phyloP scores from a whole-genome alignment of 1,140 invertebrate genomes.

The Drosophila kurseongensis region DNA sequence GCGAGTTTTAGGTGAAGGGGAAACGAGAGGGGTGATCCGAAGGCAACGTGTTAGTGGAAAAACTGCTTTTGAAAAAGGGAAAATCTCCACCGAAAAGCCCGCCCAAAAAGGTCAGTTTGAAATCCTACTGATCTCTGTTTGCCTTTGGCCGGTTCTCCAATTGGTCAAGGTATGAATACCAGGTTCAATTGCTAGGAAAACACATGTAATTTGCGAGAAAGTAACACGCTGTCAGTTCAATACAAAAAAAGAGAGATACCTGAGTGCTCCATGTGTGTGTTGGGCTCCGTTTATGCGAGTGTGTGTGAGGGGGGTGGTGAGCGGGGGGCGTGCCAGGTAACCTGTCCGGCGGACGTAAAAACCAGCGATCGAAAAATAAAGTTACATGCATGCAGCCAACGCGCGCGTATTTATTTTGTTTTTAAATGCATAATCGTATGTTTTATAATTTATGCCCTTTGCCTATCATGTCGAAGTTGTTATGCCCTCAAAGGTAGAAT shows the following conservation, averaged over 20 bases:
- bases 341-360: constrained; percentile 74
- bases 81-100: constrained; percentile 41
- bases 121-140: background rate
- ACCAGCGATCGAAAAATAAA: constrained; percentile 62
- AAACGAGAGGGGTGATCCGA: constrained; percentile 18
- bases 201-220: constrained; percentile 83
- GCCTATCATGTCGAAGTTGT: background rate
- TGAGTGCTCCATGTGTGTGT: constrained; percentile 34
- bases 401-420: constrained; percentile 52
- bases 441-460: constrained; percentile 70
- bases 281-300: constrained; percentile 19
- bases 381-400: constrained; percentile 70
- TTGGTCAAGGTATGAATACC: constrained; percentile 14
- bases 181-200: constrained; percentile 55
- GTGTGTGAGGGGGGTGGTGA: constrained; percentile 34
- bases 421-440: constrained; percentile 75
- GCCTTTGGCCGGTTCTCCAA: background rate
- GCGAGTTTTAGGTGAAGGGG: constrained; percentile 50
- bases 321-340: constrained; percentile 50
- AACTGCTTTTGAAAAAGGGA: constrained; percentile 63
- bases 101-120: constrained; percentile 46
- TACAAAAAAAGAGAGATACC: constrained; percentile 54
- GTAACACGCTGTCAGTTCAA: constrained; percentile 80
- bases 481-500: background rate
- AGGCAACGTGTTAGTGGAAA: constrained; percentile 67